Percentiles rank a stretch among this genome's conserved stretches.
phyloP scores from a whole-genome alignment of 2,888 invertebrate species.

The Ophonus ardosiacus region DNA sequence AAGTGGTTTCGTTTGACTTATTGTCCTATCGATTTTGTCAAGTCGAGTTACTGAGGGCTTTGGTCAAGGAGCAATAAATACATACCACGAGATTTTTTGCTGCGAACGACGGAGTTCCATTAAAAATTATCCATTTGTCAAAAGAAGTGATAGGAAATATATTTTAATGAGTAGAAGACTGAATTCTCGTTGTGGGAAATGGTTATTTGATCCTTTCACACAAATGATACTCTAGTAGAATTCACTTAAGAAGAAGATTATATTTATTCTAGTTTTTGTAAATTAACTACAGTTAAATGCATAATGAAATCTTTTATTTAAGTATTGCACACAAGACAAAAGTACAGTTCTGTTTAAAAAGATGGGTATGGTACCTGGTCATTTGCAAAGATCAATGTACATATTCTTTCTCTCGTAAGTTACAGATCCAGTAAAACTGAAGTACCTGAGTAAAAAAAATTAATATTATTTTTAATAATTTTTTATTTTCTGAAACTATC shows the following conservation, averaged over 20 bases:
- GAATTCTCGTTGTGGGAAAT: not conserved
- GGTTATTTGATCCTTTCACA: slow-evolving; percentile 8
- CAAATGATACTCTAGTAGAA: not conserved
- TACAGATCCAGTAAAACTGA: too few species aligned
- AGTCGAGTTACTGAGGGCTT: slow-evolving; percentile 47
- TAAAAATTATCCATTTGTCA: slow-evolving; percentile 11
- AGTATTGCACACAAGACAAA: too few species aligned
- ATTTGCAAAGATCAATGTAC: too few species aligned
- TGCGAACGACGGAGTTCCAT: not conserved
- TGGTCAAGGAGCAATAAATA: slow-evolving; percentile 47
- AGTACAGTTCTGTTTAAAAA: too few species aligned
- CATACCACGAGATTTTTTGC: slow-evolving; percentile 34
- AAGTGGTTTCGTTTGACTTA: slow-evolving; percentile 48
- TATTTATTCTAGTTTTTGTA: too few species aligned
- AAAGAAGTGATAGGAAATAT: not conserved
- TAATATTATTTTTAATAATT: too few species aligned
- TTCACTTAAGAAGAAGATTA: not conserved
- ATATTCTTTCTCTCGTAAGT: too few species aligned
- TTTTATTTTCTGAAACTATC: too few species aligned
- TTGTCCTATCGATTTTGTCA: slow-evolving; percentile 21
- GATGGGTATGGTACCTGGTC: too few species aligned
- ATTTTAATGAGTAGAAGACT: not conserved
- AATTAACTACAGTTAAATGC: too few species aligned
- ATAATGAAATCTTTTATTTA: too few species aligned
- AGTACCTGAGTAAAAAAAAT: too few species aligned